Evolutionary conservation across 2,113 vertebrate genomes (phyloP).

Genomic region (Thomomys bottae): DNA sequence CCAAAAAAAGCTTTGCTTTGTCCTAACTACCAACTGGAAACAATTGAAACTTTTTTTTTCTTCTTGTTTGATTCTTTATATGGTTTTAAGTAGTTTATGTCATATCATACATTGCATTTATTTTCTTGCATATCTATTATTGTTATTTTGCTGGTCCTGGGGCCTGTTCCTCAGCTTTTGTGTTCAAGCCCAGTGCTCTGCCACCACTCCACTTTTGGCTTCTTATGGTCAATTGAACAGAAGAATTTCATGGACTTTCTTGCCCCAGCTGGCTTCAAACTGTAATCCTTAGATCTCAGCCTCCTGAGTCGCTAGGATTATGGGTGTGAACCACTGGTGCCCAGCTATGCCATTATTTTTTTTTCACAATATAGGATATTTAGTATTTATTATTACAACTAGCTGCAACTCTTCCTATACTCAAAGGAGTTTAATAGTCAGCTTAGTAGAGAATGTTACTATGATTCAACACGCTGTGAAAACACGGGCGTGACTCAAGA

Average conservation of each 20-base stretch:
- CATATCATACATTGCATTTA: neutral
- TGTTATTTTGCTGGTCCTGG: neutral
- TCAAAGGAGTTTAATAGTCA: constrained; percentile 54
- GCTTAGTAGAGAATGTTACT: neutral
- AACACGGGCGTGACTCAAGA: constrained; percentile 42
- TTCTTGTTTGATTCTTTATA: neutral
- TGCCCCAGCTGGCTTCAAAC: too few relatives aligned
- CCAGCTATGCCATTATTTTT: constrained; percentile 14
- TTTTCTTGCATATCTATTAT: neutral
- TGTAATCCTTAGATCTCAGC: too few relatives aligned
- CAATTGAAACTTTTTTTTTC: neutral
- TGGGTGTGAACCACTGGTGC: too few relatives aligned
- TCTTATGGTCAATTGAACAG: too few relatives aligned
- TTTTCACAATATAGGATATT: constrained; percentile 49
- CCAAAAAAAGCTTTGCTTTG: neutral
- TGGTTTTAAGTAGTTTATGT: too few relatives aligned
- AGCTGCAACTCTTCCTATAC: constrained; percentile 41
- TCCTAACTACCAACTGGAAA: neutral
- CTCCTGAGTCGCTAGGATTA: too few relatives aligned
- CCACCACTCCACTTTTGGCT: too few relatives aligned
- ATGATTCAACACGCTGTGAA: constrained; percentile 20
- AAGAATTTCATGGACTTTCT: too few relatives aligned
- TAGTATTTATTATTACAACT: constrained; percentile 43
- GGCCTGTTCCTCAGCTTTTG: too few relatives aligned
- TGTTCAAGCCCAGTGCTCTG: too few relatives aligned